Percentiles rank a stretch among this genome's conserved stretches.
Conservation (phyloP, 2,797 vertebrate genomes). For the Leptoclinus maculatus region DNA sequence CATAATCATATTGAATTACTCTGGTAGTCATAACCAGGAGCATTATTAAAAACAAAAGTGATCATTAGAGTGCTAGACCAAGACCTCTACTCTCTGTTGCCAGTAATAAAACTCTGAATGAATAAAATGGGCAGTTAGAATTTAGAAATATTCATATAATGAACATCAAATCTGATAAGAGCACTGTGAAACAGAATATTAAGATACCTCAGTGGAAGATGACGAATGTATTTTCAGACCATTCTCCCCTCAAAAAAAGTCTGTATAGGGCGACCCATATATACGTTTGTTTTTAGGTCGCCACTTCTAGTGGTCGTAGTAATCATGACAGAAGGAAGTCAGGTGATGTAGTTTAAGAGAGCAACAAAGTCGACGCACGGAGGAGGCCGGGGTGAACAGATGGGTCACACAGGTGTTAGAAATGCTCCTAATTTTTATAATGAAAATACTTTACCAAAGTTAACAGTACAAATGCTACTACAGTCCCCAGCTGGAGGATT, state of each 20-base stretch:
- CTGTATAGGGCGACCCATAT: neutral
- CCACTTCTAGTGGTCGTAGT: neutral
- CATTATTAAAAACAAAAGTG: slow-evolving; percentile 4
- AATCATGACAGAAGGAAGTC: neutral
- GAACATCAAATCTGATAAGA: neutral
- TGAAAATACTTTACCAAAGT: too few relatives aligned
- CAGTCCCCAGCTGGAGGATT: neutral
- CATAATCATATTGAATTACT: too few relatives aligned
- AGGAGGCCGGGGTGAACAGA: too few relatives aligned
- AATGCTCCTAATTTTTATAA: neutral
- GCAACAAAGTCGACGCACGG: too few relatives aligned
- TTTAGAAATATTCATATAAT: neutral
- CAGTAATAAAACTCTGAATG: neutral
- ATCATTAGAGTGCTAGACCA: neutral
- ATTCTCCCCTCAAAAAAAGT: neutral
- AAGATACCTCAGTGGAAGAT: neutral
- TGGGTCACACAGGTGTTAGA: neutral
- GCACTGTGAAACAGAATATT: neutral
- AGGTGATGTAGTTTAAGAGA: neutral
- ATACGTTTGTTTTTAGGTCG: neutral
- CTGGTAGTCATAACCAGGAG: neutral
- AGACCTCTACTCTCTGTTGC: neutral
- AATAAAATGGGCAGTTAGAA: neutral
- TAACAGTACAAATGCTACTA: neutral
- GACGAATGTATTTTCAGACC: neutral